phyloP scores from a whole-genome alignment of 2,888 invertebrate genomes.

The Volucella zonaria region DNA sequence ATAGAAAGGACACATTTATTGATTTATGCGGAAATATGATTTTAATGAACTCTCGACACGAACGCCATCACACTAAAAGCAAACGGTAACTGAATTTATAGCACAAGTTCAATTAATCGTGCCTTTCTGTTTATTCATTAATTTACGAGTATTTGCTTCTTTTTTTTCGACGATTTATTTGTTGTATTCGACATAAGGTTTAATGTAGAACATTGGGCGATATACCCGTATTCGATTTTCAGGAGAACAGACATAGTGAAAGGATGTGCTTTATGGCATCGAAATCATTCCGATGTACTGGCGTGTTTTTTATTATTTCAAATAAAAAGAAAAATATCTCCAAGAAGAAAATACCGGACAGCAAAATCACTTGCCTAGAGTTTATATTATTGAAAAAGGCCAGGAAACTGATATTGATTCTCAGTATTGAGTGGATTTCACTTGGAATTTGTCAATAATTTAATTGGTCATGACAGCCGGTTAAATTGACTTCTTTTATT shows the following conservation, averaged over 20 bases:
- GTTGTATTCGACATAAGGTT: constrained; percentile 32
- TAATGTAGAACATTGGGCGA: not conserved
- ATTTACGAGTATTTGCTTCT: constrained; percentile 1
- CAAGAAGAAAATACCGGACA: no score
- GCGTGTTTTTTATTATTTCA: no score
- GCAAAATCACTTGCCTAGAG: no score
- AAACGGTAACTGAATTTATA: constrained; percentile 66
- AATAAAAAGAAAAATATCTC: no score
- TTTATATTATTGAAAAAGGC: no score
- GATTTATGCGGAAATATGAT: constrained; percentile 71
- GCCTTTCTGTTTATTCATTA: constrained; percentile 10
- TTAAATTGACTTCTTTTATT: no score
- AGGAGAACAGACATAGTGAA: constrained; percentile 30
- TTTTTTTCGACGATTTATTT: constrained; percentile 30
- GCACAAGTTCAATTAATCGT: constrained; percentile 60
- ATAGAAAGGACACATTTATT: constrained; percentile 60
- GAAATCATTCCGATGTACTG: no score
- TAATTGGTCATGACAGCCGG: no score
- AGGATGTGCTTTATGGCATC: not conserved
- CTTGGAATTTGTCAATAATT: no score
- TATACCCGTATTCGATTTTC: constrained; percentile 11
- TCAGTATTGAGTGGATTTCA: no score
- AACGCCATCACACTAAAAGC: constrained; percentile 60
- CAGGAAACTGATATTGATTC: no score
- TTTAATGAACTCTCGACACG: constrained; percentile 71